Evolutionary conservation across 1,140 invertebrate genomes (phyloP), one percentile per base, ranked within the genome.

Genomic region (Cylas formicarius): DNA sequence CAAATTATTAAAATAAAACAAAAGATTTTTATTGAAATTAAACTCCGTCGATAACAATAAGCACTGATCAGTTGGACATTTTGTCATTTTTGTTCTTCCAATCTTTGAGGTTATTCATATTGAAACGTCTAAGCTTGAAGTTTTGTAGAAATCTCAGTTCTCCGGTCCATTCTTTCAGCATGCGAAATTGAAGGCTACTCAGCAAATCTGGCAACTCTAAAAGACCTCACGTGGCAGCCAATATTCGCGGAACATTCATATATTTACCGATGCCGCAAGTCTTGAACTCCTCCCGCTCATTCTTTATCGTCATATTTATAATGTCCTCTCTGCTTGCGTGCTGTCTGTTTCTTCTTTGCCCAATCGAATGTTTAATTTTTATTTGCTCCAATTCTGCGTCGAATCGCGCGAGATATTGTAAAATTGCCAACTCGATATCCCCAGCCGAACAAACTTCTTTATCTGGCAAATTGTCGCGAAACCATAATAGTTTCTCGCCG

Each of bases 321-420:
- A 81, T 71, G 69, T 84, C 78, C 66, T 84, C 76, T 48, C 85
- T 72, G 53, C 74, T 83, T 1, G 79, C 81, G 63, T 87, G 82
- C 55, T 86, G 84, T 16, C 80, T 70, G 56, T 75, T 78, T 61
- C 78, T 84, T 50, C 77, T 72, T 20, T 72, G 69, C 10, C 81
- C 79, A 24, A 87, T 75, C 0, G 81, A 82, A 55, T 83, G 79
- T 59, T 86, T 86, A 3, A 86, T 65, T 14, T 66, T 58, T 55
- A 89, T 87, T 64, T 85, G 81, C 52, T 80, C 74, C 20, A 86
- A 61, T 69, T 89, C 84, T 47, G 84, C 81, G 55, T 86, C 76
- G 66, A 87, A 82, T 33, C 84, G 68, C 2, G 62, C 52, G 21
- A 48, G 21, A 48, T 48, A 82, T 60, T 65, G 66, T 50, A 73